phyloP scores from a whole-genome alignment of 1,140 invertebrate genomes.

The Sycophaga agraensis region DNA sequence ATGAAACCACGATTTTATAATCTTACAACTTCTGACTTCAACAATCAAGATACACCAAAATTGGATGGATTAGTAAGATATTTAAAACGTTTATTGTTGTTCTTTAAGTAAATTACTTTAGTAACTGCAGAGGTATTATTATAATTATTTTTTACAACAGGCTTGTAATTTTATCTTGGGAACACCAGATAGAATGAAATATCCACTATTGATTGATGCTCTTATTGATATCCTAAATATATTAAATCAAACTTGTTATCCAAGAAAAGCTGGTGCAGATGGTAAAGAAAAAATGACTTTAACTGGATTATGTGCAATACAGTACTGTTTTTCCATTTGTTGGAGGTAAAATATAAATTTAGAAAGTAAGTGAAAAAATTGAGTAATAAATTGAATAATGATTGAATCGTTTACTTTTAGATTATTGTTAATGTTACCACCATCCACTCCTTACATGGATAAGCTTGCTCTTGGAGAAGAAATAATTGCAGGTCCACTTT shows the following conservation, averaged over 20 bases:
- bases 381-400: neutral
- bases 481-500: conserved; percentile 60
- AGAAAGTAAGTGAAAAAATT: neutral
- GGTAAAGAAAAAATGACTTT: conserved; percentile 63
- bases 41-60: conserved; percentile 80
- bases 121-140: conserved; percentile 3
- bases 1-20: conserved; percentile 87
- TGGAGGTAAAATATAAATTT: conserved; percentile 66
- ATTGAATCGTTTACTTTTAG: conserved; percentile 44
- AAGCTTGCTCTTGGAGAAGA: conserved; percentile 67
- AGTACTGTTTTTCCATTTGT: conserved; percentile 87
- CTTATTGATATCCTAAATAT: conserved; percentile 78
- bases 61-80: conserved; percentile 87
- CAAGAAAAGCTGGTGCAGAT: conserved; percentile 52
- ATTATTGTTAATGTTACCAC: conserved; percentile 78
- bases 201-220: conserved; percentile 82
- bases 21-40: conserved; percentile 73
- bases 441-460: conserved; percentile 84
- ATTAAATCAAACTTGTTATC: conserved; percentile 63
- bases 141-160: conserved; percentile 40
- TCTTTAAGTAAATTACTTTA: conserved; percentile 11
- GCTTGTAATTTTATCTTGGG: conserved; percentile 92
- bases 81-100: too few species aligned
- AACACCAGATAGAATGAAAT: conserved; percentile 86
- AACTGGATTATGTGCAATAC: conserved; percentile 77